phyloP scores from a whole-genome alignment of 2,797 vertebrate genomes.

The Propithecus perrieri region DNA sequence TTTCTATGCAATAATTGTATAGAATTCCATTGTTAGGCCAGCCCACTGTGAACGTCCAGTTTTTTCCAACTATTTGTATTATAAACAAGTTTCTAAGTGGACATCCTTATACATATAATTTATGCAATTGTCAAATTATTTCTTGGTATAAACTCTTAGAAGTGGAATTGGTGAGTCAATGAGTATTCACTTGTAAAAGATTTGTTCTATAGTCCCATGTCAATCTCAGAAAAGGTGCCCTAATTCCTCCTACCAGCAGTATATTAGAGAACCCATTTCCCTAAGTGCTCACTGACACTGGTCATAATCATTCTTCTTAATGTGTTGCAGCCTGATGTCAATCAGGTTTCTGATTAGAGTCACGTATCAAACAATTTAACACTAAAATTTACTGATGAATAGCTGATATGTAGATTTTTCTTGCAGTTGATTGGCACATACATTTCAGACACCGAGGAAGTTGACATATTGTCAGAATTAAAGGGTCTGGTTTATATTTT shows the following conservation, averaged over 20 bases:
- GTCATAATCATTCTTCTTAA: slow-evolving; percentile 11
- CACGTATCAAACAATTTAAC: not conserved
- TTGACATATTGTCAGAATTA: not conserved
- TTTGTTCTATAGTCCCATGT: not conserved
- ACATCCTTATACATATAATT: not conserved
- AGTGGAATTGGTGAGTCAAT: slow-evolving; percentile 2
- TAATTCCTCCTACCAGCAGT: not conserved
- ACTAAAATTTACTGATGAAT: not conserved
- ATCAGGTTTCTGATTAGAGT: not conserved
- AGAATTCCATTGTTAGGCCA: slow-evolving; percentile 28
- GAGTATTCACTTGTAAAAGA: not conserved
- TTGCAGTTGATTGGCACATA: not conserved
- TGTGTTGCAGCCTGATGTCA: not conserved
- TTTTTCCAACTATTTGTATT: slow-evolving; percentile 30
- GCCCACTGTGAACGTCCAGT: not conserved
- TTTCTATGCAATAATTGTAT: not conserved
- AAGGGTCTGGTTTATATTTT: slow-evolving; percentile 14
- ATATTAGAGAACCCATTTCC: not conserved
- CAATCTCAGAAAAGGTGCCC: not conserved
- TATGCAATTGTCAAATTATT: not conserved
- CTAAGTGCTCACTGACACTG: not conserved
- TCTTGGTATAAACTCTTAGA: slow-evolving; percentile 29
- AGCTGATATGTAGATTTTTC: not conserved
- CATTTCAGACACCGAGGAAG: not conserved
- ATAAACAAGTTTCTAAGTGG: slow-evolving; percentile 3